Evolutionary conservation across 2,888 invertebrate genomes (phyloP).

Genomic region (Eupithecia subumbrata): DNA sequence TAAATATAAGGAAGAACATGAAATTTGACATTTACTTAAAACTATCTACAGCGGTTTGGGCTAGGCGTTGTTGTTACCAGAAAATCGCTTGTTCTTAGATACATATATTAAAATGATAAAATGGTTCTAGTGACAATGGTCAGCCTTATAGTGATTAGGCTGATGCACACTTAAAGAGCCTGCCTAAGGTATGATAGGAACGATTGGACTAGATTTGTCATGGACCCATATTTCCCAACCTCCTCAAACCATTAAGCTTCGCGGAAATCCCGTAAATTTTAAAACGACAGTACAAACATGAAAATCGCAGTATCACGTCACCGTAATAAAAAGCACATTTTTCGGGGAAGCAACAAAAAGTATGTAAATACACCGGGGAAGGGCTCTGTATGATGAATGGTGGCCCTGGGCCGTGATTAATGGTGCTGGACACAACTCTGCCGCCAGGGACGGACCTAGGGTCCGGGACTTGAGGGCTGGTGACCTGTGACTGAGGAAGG

Average conservation of each 20-base stretch:
- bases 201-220: not conserved
- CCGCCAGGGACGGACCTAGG: slow-evolving; percentile 17
- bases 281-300: slow-evolving; percentile 15
- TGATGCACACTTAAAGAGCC: not conserved
- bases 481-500: not conserved
- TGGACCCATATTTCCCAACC: not conserved
- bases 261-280: not conserved
- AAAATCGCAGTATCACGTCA: slow-evolving; percentile 50
- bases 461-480: not conserved
- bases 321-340: slow-evolving; percentile 55
- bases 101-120: no score
- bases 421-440: slow-evolving; percentile 42
- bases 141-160: no score
- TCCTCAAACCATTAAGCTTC: not conserved
- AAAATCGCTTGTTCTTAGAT: no score
- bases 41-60: no score
- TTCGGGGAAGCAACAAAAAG: slow-evolving; percentile 50
- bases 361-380: slow-evolving; percentile 59
- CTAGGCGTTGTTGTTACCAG: no score
- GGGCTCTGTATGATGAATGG: slow-evolving; percentile 59
- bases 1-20: no score
- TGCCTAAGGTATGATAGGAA: not conserved
- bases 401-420: slow-evolving; percentile 53
- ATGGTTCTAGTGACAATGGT: no score
- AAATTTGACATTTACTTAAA: no score